Evolutionary conservation across 2,797 vertebrate genomes (phyloP).

Genomic region (Hippocampus kuda): DNA sequence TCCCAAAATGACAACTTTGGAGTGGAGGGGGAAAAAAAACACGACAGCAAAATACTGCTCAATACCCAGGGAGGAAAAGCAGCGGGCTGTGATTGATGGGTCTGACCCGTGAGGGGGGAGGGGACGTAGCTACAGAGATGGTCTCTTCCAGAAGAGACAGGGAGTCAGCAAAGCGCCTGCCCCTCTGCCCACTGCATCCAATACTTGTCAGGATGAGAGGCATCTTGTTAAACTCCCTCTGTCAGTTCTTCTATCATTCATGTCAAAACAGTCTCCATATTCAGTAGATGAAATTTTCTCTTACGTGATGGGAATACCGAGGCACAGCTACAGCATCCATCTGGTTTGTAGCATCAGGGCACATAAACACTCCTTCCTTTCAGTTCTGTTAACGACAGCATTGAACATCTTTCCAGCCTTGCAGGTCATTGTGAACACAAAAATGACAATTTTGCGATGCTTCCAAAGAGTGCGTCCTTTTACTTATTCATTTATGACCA

Average conservation of each 20-base stretch:
- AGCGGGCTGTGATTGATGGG: constrained; percentile 67
- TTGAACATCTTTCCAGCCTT: background rate
- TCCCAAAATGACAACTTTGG: constrained; percentile 56
- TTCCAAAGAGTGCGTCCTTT: background rate
- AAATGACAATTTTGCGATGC: background rate
- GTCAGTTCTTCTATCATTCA: constrained; percentile 66
- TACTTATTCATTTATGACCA: background rate
- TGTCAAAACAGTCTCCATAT: constrained; percentile 70
- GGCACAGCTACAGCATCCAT: background rate
- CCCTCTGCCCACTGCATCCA: constrained; percentile 55
- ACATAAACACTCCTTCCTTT: background rate
- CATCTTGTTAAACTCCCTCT: constrained; percentile 65
- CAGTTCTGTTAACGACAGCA: background rate
- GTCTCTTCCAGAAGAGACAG: constrained; percentile 68
- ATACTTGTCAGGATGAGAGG: constrained; percentile 73
- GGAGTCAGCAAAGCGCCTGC: constrained; percentile 42
- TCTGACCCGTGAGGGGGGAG: constrained; percentile 58
- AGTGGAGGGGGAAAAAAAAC: constrained; percentile 42
- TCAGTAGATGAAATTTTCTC: constrained; percentile 59
- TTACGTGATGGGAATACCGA: constrained; percentile 44
- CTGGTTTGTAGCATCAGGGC: constrained; percentile 17
- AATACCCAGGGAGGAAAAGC: constrained; percentile 41
- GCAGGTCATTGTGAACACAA: background rate
- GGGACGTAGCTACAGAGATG: constrained; percentile 39
- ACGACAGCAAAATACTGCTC: constrained; percentile 57